Conservation (phyloP, 2,113 vertebrate species). For the Eublepharis macularius region DNA sequence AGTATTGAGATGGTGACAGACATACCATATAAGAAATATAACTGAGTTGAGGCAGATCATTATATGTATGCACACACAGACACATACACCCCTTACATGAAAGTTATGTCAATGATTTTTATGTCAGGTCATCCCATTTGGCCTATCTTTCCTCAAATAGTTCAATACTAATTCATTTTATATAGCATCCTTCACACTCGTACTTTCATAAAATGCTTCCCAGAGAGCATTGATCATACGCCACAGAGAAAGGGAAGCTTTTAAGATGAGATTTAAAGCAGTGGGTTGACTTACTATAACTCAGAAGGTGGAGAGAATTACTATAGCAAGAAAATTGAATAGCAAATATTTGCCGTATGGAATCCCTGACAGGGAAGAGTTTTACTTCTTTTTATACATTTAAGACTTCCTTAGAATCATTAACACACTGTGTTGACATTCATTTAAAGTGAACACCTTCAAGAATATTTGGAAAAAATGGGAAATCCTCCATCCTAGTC, state of each 20-base stretch:
- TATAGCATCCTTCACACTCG: slow-evolving; percentile 21
- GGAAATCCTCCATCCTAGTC: not conserved
- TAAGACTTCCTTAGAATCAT: not conserved
- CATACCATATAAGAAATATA: not conserved
- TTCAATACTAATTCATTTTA: slow-evolving; percentile 31
- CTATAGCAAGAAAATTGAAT: not conserved
- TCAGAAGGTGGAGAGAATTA: not conserved
- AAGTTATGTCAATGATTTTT: slow-evolving; percentile 14
- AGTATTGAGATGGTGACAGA: not conserved
- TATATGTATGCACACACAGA: not conserved
- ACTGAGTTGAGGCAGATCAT: not conserved
- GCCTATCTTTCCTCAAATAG: slow-evolving; percentile 6
- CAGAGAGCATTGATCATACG: slow-evolving; percentile 21
- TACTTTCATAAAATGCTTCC: slow-evolving; percentile 22
- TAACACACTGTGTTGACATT: not conserved
- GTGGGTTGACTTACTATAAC: not conserved
- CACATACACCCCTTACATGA: not conserved
- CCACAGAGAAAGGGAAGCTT: not conserved
- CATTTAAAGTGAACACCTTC: no score
- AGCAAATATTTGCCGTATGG: slow-evolving; percentile 3
- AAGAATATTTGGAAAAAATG: not conserved
- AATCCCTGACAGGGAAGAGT: not conserved
- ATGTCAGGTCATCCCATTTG: slow-evolving; percentile 25
- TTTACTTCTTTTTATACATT: not conserved
- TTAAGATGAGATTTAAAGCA: slow-evolving; percentile 26